Base-by-base conservation (phyloP, 2,888 invertebrate genomes). In the Drosophila seclusa region DNA sequence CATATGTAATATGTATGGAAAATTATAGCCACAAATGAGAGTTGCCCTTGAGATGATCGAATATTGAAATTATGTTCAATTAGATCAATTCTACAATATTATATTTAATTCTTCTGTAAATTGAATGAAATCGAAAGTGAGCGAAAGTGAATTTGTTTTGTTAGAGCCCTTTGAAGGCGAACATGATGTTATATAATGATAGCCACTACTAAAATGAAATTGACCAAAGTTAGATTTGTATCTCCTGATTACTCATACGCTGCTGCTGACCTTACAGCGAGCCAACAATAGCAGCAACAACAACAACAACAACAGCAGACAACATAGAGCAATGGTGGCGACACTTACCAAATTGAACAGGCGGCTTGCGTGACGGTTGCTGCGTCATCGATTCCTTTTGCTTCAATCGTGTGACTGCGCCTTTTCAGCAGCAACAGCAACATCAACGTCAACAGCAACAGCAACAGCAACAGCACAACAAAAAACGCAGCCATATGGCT, bases 321-420 rank as follows among this genome's bases (percentile, higher is more conserved):
- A 61, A 68, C 13, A 58, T 27, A 38, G 42, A 65, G 53, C 53
- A 68, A 65, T 38, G 53, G 68, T 68, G 58, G 64, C 82, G 71
- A 85, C 90, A 85, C 85, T 89, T 89, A 84, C 90, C 82, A 85
- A 85, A 89, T 85, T 85, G 88, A 84, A 79, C 82, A 80, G 65
- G 63, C 65, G 50, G 72, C 63, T 82, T 78, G 82, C 80, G 80
- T 80, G 80, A 68, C 71, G 78, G 78, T 63, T 65, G 78, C 75
- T 72, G 74, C 80, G 80, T 80, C 82, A 80, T 80, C 80, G 82
- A 72, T 80, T 82, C 74, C 38, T 38, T n/a, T 38, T 24, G 50
- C 18, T n/a, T 50, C 50, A 67, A 80, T 78, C 58, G 68, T 80
- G 68, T 80, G 72, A 59, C 78, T 80, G 81, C 81, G 78, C 81